A percentile compares a stretch with the other conserved stretches of the same genome.
phyloP scores from a whole-genome alignment of 2,888 invertebrate genomes.

The Hypomecis atomaria region DNA sequence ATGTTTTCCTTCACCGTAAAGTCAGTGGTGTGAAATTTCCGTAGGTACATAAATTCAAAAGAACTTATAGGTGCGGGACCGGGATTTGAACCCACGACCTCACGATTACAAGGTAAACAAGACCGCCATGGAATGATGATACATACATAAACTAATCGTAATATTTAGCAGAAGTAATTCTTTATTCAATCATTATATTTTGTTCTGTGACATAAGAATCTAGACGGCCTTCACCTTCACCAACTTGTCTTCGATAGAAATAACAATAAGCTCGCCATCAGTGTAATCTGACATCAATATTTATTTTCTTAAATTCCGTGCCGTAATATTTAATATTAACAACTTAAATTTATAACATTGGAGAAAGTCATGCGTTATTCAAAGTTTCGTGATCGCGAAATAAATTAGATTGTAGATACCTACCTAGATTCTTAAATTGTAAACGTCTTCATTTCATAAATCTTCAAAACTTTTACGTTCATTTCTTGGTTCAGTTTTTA shows the following conservation, averaged over 20 bases:
- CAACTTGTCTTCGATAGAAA: conserved; percentile 4
- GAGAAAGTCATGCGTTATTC: not conserved
- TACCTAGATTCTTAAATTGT: not conserved
- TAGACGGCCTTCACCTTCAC: conserved; percentile 19
- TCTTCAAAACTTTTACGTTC: conserved; percentile 9
- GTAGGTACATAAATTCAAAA: no score
- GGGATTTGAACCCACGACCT: no score
- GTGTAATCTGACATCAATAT: not conserved
- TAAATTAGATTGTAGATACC: conserved; percentile 1
- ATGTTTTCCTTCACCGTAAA: no score
- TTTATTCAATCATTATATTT: not conserved
- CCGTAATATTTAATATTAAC: not conserved
- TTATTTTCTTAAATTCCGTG: not conserved
- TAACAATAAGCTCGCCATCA: conserved; percentile 1
- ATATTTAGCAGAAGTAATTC: not conserved
- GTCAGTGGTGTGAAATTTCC: no score
- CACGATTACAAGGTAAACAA: no score
- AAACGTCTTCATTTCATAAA: conserved; percentile 13
- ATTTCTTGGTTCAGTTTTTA: conserved; percentile 14
- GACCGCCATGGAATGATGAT: no score
- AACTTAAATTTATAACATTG: not conserved
- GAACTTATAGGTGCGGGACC: no score
- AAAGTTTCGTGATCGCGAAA: not conserved
- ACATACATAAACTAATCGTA: not conserved
- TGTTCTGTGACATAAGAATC: conserved; percentile 3